Percentiles rank a stretch among this genome's conserved stretches.
Evolutionary conservation across 1,140 invertebrate species (phyloP).

Genomic region (Aleiodes sp.): DNA sequence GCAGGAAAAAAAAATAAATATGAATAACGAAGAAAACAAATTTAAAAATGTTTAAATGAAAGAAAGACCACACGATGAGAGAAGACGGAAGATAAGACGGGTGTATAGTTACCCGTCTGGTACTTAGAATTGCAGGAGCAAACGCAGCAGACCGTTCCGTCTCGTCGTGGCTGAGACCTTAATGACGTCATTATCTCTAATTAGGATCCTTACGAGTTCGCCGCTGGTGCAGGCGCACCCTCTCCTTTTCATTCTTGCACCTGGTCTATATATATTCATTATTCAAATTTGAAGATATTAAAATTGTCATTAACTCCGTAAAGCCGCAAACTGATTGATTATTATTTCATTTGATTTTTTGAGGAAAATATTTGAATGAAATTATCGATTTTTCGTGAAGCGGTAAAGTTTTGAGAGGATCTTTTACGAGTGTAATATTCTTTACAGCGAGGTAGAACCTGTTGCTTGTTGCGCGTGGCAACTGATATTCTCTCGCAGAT

Average conservation of each 20-base stretch:
- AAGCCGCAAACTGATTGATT: too few relatives aligned
- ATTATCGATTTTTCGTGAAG: too few relatives aligned
- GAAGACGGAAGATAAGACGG: not conserved
- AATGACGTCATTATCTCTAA: conserved; percentile 65
- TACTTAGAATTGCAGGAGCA: conserved; percentile 48
- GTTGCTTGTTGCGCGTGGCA: too few relatives aligned
- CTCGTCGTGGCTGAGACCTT: conserved; percentile 60
- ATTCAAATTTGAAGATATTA: not conserved
- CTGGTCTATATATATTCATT: not conserved
- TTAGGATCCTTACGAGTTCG: conserved; percentile 54
- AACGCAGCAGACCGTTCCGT: conserved; percentile 59
- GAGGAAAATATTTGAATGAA: too few relatives aligned
- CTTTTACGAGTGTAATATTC: too few relatives aligned
- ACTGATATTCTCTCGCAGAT: too few relatives aligned
- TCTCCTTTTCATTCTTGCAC: conserved; percentile 13
- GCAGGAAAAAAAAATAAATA: not conserved
- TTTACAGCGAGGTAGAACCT: too few relatives aligned
- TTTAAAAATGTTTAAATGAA: not conserved
- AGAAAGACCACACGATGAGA: not conserved
- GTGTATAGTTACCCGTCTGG: conserved; percentile 35
- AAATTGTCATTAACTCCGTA: too few relatives aligned
- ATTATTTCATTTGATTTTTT: too few relatives aligned
- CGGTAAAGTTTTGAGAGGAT: too few relatives aligned
- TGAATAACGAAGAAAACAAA: not conserved
- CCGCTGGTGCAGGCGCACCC: conserved; percentile 9